Percentiles rank a stretch among this genome's conserved stretches.
phyloP scores from a whole-genome alignment of 1,140 invertebrate genomes.

The Galendromus occidentalis region DNA sequence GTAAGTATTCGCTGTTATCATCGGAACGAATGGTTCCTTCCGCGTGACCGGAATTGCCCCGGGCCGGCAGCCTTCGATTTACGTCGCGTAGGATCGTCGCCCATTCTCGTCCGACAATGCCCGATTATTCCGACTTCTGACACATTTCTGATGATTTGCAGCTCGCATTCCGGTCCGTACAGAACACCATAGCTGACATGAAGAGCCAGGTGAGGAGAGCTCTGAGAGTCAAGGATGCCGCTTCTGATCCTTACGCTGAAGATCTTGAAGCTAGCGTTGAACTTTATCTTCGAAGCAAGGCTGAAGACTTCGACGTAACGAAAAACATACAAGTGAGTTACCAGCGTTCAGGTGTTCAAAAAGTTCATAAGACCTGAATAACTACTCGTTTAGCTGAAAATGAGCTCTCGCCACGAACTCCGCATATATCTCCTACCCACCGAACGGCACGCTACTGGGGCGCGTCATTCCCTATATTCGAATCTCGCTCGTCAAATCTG shows the following conservation, averaged over 20 bases:
- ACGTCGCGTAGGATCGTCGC: too few species aligned
- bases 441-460: too few species aligned
- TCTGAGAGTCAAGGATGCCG: slow-evolving; percentile 25
- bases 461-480: too few species aligned
- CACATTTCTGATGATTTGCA: slow-evolving; percentile 22
- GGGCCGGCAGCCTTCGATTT: too few species aligned
- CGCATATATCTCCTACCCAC: too few species aligned
- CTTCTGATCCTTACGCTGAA: slow-evolving; percentile 21
- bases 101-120: too few species aligned
- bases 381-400: not conserved
- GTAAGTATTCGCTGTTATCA: slow-evolving; percentile 44
- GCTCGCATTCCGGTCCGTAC: slow-evolving; percentile 39
- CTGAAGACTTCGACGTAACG: slow-evolving; percentile 36
- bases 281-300: slow-evolving; percentile 33
- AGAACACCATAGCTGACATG: slow-evolving; percentile 32
- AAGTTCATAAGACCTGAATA: not conserved
- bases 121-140: too few species aligned
- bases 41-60: too few species aligned
- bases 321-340: slow-evolving; percentile 35
- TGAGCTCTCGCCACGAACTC: not conserved
- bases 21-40: too few species aligned
- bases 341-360: not conserved
- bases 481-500: too few species aligned
- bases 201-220: slow-evolving; percentile 32
- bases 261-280: slow-evolving; percentile 34